Evolutionary conservation across 2,888 invertebrate genomes (phyloP), one percentile per base, ranked within the genome.

Genomic region (Pammene aurita): DNA sequence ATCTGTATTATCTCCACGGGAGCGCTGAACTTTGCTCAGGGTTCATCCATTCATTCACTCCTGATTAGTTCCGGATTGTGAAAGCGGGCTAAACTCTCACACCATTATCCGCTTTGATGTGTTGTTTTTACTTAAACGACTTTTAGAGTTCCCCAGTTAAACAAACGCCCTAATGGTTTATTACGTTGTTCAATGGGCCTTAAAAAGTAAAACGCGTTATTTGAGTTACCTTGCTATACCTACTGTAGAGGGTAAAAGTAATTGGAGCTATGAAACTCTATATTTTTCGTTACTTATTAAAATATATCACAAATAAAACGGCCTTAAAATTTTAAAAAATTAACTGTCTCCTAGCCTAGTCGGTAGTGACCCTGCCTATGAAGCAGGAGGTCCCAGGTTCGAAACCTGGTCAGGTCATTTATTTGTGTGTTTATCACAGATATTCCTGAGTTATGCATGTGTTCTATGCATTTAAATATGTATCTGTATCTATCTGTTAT

Each of bases 1-100:
- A 58, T 52, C 64, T 65, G 65, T 65, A 69, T 65, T 55, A 69
- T 69, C 68, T 64, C 41, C 60, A 58, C 72, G 75, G 74, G 84
- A 80, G 82, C 85, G 82, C 72, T 85, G 86, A 87, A 87, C 86
- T 83, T 80, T 78, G 77, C 74, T 77, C 74, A 75, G 80, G 80
- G 69, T 65, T 69, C 69, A 69, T 65, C 60, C 69, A 69, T 77
- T 82, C 84, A 81, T 84, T 84, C 82, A 83, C 83, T 79, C 80
- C 78, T 76, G 80, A 84, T 86, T 85, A 79, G 79, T 81, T 84
- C 80, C 81, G 76, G 74, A 74, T 75, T 73, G 75, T 77, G 72
- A 74, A 78, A 78, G 77, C 75, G 73, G 73, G 76, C 78, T 80
- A 76, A 78, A 71, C 64, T 66, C 56, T 66, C 66, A 57, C 62